These are phyloP conservation scores for Epistrophe grossulariae DNA, from an alignment of 2,888 invertebrate species.

Conservation along the genomic window DNA sequence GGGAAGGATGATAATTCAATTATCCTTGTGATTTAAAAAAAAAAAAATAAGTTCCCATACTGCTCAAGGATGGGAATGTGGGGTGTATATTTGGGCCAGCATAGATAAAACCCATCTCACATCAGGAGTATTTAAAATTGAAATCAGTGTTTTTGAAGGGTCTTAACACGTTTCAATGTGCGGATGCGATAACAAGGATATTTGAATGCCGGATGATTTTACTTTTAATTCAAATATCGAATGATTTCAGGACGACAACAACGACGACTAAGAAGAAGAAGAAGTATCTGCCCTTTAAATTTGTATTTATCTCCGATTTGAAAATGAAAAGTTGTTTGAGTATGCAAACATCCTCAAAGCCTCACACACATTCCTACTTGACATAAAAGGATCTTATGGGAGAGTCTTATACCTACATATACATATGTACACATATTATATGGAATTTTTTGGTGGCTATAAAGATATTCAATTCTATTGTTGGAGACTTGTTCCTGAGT, in stretches of 20 bases:
- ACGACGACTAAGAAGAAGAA: neutral
- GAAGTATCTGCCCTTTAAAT: slow-evolving; percentile 10
- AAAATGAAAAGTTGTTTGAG: slow-evolving; percentile 25
- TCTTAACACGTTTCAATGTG: slow-evolving; percentile 39
- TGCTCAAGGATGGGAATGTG: neutral
- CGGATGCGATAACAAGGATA: slow-evolving; percentile 53
- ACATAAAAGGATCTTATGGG: slow-evolving; percentile 22
- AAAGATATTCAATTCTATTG: slow-evolving; percentile 40
- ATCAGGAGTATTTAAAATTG: slow-evolving; percentile 24
- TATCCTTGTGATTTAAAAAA: slow-evolving; percentile 58
- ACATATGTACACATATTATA: neutral
- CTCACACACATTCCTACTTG: slow-evolving; percentile 43
- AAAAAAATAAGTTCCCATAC: slow-evolving; percentile 21
- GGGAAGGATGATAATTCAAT: slow-evolving; percentile 72
- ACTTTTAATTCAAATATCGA: slow-evolving; percentile 71
- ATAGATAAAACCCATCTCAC: slow-evolving; percentile 42
- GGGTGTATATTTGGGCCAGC: slow-evolving; percentile 53
- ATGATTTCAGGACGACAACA: slow-evolving; percentile 34
- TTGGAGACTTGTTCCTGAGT: slow-evolving; percentile 32
- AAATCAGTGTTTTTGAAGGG: slow-evolving; percentile 66
- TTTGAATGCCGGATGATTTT: slow-evolving; percentile 53
- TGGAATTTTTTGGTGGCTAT: slow-evolving; percentile 8
- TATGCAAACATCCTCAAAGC: slow-evolving; percentile 52
- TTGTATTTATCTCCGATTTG: slow-evolving; percentile 42
- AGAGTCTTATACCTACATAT: neutral